Evolutionary conservation across 2,113 vertebrate genomes (phyloP), one percentile per base, ranked within the genome.

Genomic region (Archilochus colubris): DNA sequence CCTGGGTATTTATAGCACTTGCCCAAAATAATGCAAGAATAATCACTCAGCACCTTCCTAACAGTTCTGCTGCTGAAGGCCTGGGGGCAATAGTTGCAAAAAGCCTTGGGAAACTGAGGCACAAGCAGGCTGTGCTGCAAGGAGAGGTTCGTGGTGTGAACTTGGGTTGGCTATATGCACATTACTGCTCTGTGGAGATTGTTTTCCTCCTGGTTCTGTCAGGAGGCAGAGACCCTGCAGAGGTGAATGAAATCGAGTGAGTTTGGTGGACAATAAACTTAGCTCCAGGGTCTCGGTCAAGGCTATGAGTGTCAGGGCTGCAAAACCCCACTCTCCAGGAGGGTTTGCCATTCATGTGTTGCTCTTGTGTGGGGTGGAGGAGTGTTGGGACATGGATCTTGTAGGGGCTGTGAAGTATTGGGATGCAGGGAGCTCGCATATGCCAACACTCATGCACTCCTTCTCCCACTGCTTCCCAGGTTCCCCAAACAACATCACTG

Each of bases 1-100:
- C 94, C 93, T 43, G 88, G 89, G 91, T 97, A 96, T 97, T 96
- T 97, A 96, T 95, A 97, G 89, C 91, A 67, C 94, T 89, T 3
- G 30, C 87, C 87, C n/a, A 3, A 55, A 96, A 93, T 94, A 96
- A 93, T 76, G 69, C 95, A 95, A 58, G 86, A 95, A 95, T 95
- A 88, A 95, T 95, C 94, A 95, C 95, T 95, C 91, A 91, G 93
- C 94, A 95, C 94, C 93, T 93, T 82, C 90, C 92, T 44, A 70
- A 90, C 91, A 83, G 69, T 86, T 76, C 78, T 83, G 80, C 81
- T 89, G n/a, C 76, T 9, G 53, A 73, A 86, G 81, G 94, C 91
- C 93, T 79, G 9, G 1, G 73, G 63, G 53, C 28, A 61, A 77
- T 0, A 2, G 44, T 70, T 79, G 78, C 70, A 72, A 75, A 77